phyloP scores from a whole-genome alignment of 2,888 invertebrate genomes.

The Callinectes sapidus region DNA sequence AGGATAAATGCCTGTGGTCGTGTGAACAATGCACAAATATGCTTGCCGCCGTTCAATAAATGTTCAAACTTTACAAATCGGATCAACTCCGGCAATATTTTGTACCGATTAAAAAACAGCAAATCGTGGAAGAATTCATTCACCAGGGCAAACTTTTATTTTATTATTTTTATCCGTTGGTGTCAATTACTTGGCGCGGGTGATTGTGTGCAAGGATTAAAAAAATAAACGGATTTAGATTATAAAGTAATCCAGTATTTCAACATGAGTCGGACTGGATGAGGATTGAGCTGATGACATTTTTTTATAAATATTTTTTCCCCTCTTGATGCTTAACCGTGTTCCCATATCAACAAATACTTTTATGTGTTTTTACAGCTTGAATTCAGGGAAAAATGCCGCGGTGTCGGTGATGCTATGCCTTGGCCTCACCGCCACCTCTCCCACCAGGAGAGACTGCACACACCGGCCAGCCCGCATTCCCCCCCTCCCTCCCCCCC shows the following conservation, averaged over 20 bases:
- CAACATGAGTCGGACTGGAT: constrained; percentile 21
- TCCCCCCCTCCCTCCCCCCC: background rate
- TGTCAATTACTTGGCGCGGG: constrained; percentile 53
- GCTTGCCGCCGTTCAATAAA: constrained; percentile 53
- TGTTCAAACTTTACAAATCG: constrained; percentile 58
- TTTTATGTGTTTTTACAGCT: constrained; percentile 12
- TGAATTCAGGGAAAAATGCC: background rate
- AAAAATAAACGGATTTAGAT: constrained; percentile 12
- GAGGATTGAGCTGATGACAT: constrained; percentile 36
- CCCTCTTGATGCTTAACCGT: constrained; percentile 1
- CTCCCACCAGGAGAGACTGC: background rate
- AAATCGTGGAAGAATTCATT: constrained; percentile 57
- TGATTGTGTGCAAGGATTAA: constrained; percentile 46
- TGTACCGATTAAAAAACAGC: constrained; percentile 51
- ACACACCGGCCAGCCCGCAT: background rate
- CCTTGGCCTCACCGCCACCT: constrained; percentile 3
- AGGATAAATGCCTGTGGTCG: constrained; percentile 42
- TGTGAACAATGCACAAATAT: constrained; percentile 45
- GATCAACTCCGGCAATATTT: constrained; percentile 54
- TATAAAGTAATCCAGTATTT: constrained; percentile 15
- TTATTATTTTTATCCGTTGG: constrained; percentile 36
- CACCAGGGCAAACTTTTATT: constrained; percentile 18
- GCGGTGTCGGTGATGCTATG: constrained; percentile 7
- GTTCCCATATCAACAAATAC: constrained; percentile 32
- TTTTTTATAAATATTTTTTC: constrained; percentile 14